Evolutionary conservation across 2,888 invertebrate genomes (phyloP).

Genomic region (Diabrotica balteata): DNA sequence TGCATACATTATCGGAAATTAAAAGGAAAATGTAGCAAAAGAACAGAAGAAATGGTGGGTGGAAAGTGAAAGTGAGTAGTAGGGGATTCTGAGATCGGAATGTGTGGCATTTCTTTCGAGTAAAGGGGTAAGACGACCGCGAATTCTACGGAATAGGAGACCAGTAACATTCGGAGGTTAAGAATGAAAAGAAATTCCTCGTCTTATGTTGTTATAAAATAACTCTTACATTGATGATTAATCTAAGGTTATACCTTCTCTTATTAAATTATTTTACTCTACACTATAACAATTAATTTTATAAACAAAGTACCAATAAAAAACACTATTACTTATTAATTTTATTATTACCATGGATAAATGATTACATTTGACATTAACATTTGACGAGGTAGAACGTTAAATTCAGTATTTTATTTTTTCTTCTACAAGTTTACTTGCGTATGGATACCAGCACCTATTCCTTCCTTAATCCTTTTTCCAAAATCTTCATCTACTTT

Average conservation of each 20-base stretch:
- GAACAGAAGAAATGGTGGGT: constrained; percentile 47
- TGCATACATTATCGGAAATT: constrained; percentile 59
- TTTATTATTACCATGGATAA: too few relatives aligned
- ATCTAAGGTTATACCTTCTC: background rate
- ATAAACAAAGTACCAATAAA: too few relatives aligned
- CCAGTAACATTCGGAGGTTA: constrained; percentile 41
- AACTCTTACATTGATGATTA: too few relatives aligned
- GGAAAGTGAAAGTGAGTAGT: constrained; percentile 36
- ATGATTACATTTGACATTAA: too few relatives aligned
- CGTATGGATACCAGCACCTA: constrained; percentile 38
- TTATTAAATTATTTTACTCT: too few relatives aligned
- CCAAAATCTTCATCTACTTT: constrained; percentile 84
- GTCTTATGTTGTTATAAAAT: too few relatives aligned
- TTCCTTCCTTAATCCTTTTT: constrained; percentile 67
- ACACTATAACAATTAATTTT: constrained; percentile 24
- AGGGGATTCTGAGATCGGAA: constrained; percentile 38
- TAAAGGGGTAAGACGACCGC: constrained; percentile 59
- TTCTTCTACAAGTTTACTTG: constrained; percentile 31
- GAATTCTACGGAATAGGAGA: constrained; percentile 56
- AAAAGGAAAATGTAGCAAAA: constrained; percentile 53
- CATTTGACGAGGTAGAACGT: too few relatives aligned
- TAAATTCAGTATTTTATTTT: too few relatives aligned
- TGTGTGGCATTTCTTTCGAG: constrained; percentile 48
- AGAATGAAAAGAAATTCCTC: too few relatives aligned
- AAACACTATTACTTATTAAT: too few relatives aligned